A percentile compares a stretch with the other conserved stretches of the same genome.
Conservation (phyloP, 2,888 invertebrate species). For the Eupithecia insigniata region DNA sequence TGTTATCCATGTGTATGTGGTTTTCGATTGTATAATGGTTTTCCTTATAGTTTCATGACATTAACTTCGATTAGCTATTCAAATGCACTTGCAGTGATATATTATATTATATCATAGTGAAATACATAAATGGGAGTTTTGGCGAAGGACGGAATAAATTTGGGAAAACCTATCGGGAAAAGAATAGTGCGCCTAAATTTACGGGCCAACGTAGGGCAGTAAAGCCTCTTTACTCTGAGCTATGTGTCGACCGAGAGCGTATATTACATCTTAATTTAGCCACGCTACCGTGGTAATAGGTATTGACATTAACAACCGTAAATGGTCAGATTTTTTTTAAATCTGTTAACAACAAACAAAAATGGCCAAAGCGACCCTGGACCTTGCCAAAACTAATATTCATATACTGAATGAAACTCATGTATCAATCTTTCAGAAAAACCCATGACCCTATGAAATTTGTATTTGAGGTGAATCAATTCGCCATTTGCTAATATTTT, state of each 20-base stretch:
- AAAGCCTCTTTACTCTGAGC: slow-evolving; percentile 80
- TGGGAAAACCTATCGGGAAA: slow-evolving; percentile 74
- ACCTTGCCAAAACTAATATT: not conserved
- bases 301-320: slow-evolving; percentile 16
- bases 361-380: not conserved
- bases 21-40: not conserved
- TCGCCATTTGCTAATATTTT: not conserved
- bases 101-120: slow-evolving; percentile 49
- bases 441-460: not conserved
- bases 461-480: not conserved
- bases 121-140: slow-evolving; percentile 61
- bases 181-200: slow-evolving; percentile 80
- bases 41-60: not conserved
- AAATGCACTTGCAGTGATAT: slow-evolving; percentile 35
- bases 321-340: not conserved
- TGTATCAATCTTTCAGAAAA: not conserved
- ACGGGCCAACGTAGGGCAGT: slow-evolving; percentile 74
- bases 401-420: not conserved
- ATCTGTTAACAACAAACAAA: not conserved
- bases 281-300: slow-evolving; percentile 42
- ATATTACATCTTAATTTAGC: slow-evolving; percentile 56
- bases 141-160: slow-evolving; percentile 71
- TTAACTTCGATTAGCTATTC: slow-evolving; percentile 30
- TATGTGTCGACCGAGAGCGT: slow-evolving; percentile 70
- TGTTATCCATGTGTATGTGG: not conserved